Conservation (phyloP, 1,140 invertebrate genomes). For the Mya arenaria region DNA sequence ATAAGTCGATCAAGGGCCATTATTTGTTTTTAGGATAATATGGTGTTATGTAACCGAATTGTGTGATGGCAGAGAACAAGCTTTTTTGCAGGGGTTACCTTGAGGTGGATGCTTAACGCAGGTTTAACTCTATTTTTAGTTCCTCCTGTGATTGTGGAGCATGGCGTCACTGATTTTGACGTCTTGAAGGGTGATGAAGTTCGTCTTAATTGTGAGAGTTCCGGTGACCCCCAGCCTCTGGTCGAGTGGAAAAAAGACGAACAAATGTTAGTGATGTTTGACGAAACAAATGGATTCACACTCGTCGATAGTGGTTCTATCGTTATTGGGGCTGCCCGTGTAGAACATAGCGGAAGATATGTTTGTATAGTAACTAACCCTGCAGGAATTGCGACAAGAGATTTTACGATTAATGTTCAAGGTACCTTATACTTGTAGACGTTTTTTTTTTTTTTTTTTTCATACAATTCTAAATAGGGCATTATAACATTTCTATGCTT, state of each 20-base stretch:
- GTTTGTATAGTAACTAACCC: constrained; percentile 82
- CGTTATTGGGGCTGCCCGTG: constrained; percentile 58
- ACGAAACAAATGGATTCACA: constrained; percentile 53
- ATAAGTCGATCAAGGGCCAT: too few species aligned
- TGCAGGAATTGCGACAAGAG: constrained; percentile 78
- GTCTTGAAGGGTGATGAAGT: constrained; percentile 89
- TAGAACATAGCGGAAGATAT: constrained; percentile 79
- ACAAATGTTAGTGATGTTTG: constrained; percentile 66
- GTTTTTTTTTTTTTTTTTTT: too few species aligned
- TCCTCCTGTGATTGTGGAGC: constrained; percentile 95
- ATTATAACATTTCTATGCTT: not conserved
- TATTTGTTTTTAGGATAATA: too few species aligned
- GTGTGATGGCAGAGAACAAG: too few species aligned
- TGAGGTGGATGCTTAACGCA: too few species aligned
- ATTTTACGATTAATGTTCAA: constrained; percentile 78
- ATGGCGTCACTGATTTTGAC: constrained; percentile 91
- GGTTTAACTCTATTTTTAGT: constrained; percentile 82
- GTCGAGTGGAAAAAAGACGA: constrained; percentile 78
- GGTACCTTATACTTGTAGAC: too few species aligned
- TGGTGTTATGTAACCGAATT: too few species aligned
- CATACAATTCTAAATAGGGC: not conserved
- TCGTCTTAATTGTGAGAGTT: constrained; percentile 80
- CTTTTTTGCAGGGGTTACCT: too few species aligned
- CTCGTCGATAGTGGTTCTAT: constrained; percentile 64
- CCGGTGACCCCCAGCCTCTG: constrained; percentile 82